Evolutionary conservation across 2,888 invertebrate species (phyloP), one percentile per base, ranked within the genome.

Genomic region (Nomada fucata): DNA sequence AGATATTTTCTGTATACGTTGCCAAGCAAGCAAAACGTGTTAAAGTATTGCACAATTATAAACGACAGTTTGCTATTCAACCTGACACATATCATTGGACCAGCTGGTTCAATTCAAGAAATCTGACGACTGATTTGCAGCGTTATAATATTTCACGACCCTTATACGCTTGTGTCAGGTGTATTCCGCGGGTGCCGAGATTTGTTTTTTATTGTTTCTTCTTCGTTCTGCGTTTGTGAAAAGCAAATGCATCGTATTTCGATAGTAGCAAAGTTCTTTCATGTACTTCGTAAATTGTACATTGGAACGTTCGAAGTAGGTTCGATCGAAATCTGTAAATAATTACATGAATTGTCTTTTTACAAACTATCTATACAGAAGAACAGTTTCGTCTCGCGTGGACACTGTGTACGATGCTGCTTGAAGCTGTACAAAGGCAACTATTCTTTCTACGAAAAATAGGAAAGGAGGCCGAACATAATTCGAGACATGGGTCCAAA

Each of bases 21-120:
- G 47, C 20, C 2, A 84, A 79, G 89, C 72, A 79, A 79, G 83
- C 87, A 84, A 85, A 86, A 85, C 83, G 88, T 88, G 88, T 89
- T 86, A 76, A 89, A 82, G 15, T 82, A 84, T 76, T 91, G 90
- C 91, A 90, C 77, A 89, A 86, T 84, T 91, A 89, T 91, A 91
- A 87, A 91, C 91, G 90, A 79, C 69, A 64, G 47, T 57, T 57
- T 47, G 47, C 44, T 23, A 23, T 42, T n/a, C n/a, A 61, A 20
- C 18, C n/a, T 18, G 4, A 47, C 50, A 44, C 9, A 44, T 42
- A 29, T 13, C 71, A 53, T 68, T 59, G 18, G 7, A 68, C 29
- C 20, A n/a, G n/a, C n/a, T 36, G 36, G 13, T 53, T 26, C 59
- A 15, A 44, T 57, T 36, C 20, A 55, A 64, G 18, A 20, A 44